Conservation (phyloP, 2,113 vertebrate species). For the Pelusios castaneus region DNA sequence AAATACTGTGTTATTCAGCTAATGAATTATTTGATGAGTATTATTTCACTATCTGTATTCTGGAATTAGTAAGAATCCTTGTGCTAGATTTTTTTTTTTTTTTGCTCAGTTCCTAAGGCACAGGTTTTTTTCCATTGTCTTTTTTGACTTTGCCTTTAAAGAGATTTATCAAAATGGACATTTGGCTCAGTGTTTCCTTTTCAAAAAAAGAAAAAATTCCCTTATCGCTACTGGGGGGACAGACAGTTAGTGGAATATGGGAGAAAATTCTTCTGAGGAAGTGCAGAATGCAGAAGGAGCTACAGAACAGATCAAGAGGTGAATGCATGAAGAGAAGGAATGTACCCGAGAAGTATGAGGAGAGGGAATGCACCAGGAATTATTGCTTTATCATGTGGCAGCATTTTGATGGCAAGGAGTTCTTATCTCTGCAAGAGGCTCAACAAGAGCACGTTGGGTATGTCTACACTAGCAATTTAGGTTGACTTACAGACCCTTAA, state of each 20-base stretch:
- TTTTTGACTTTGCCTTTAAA: not conserved
- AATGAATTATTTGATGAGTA: not conserved
- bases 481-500: too few relatives aligned
- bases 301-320: not conserved
- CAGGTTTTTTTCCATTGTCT: not conserved
- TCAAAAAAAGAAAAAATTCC: not conserved
- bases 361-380: not conserved
- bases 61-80: not conserved
- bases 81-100: not conserved
- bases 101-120: not conserved
- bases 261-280: not conserved
- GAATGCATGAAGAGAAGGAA: not conserved
- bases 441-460: not conserved
- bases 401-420: not conserved
- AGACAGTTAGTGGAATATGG: not conserved
- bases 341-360: not conserved
- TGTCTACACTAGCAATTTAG: too few relatives aligned
- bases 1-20: not conserved
- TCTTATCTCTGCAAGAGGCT: not conserved
- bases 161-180: not conserved
- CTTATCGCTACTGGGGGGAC: not conserved
- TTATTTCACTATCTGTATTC: not conserved
- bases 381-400: not conserved
- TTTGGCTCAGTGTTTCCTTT: not conserved
- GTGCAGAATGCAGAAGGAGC: not conserved